A percentile compares a stretch with the other conserved stretches of the same genome.
phyloP scores from a whole-genome alignment of 2,888 invertebrate genomes.

The Criorhina ranunculi region DNA sequence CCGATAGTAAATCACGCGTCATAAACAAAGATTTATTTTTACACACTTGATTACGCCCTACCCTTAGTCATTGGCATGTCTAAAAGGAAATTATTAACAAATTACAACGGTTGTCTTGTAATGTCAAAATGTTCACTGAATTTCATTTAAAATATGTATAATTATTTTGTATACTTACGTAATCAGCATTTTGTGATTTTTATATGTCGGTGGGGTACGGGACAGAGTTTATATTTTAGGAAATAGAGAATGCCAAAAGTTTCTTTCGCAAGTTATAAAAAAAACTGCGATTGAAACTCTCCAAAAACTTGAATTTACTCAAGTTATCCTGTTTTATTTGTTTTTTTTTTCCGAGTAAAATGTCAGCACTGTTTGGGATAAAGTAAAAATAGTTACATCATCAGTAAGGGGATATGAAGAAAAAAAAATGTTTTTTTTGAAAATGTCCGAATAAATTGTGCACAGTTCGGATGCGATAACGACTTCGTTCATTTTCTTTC shows the following conservation, averaged over 20 bases:
- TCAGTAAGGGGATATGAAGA: slow-evolving; percentile 34
- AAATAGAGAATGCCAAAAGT: slow-evolving; percentile 37
- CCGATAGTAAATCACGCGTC: neutral
- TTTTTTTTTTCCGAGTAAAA: slow-evolving; percentile 43
- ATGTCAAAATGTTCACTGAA: neutral
- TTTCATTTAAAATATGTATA: neutral
- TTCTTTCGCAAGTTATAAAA: slow-evolving; percentile 69
- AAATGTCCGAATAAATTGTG: slow-evolving; percentile 59
- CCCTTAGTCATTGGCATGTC: neutral
- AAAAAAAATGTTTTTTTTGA: neutral
- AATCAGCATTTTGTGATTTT: slow-evolving; percentile 62
- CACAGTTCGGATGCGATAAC: slow-evolving; percentile 27
- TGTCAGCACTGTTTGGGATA: slow-evolving; percentile 43
- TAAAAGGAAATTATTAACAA: neutral
- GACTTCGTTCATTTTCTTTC: neutral
- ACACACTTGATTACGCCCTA: neutral
- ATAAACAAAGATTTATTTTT: neutral
- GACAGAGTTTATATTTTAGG: slow-evolving; percentile 18
- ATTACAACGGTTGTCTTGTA: neutral
- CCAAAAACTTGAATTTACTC: slow-evolving; percentile 14
- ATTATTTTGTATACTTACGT: slow-evolving; percentile 55
- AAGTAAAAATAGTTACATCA: slow-evolving; percentile 22
- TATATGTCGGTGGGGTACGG: slow-evolving; percentile 50
- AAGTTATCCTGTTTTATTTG: slow-evolving; percentile 57
- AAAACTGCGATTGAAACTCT: slow-evolving; percentile 74